Evolutionary conservation across 2,113 vertebrate species (phyloP).

Genomic region (Hypomesus transpacificus): DNA sequence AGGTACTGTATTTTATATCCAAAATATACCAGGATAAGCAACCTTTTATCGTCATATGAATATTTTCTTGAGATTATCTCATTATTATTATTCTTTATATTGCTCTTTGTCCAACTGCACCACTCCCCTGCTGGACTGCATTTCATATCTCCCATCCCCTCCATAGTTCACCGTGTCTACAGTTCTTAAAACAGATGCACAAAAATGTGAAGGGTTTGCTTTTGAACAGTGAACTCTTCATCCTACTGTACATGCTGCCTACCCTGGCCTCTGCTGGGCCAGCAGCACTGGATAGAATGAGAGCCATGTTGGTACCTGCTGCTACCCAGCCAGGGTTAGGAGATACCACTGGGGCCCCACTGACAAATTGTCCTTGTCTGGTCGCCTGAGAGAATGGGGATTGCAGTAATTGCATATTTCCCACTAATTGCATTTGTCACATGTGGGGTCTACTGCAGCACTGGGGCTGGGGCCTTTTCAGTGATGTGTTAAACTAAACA

Average conservation of each 20-base stretch:
- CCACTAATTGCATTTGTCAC: conserved; percentile 76
- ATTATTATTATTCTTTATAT: no score
- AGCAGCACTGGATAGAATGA: conserved; percentile 39
- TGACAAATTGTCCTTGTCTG: conserved; percentile 78
- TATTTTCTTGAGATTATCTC: neutral
- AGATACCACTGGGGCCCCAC: conserved; percentile 68
- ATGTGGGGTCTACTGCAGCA: conserved; percentile 56
- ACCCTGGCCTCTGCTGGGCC: conserved; percentile 52
- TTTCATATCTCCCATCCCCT: conserved; percentile 24
- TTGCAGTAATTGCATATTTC: conserved; percentile 74
- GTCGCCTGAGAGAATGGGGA: conserved; percentile 63
- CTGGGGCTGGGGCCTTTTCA: conserved; percentile 49
- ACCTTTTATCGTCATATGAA: no score
- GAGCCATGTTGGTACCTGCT: conserved; percentile 63
- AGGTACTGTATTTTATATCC: conserved; percentile 9
- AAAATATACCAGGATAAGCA: no score
- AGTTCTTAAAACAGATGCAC: conserved; percentile 20
- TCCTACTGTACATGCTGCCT: conserved; percentile 53
- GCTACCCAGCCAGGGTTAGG: conserved; percentile 58
- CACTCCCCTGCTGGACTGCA: neutral
- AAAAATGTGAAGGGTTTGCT: conserved; percentile 28
- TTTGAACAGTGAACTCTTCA: conserved; percentile 57
- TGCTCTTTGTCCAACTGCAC: no score
- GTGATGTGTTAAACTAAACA: conserved; percentile 63
- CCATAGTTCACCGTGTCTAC: conserved; percentile 10